A percentile compares a stretch with the other conserved stretches of the same genome.
Conservation (phyloP, 2,113 vertebrate species). For the Vidua chalybeata region DNA sequence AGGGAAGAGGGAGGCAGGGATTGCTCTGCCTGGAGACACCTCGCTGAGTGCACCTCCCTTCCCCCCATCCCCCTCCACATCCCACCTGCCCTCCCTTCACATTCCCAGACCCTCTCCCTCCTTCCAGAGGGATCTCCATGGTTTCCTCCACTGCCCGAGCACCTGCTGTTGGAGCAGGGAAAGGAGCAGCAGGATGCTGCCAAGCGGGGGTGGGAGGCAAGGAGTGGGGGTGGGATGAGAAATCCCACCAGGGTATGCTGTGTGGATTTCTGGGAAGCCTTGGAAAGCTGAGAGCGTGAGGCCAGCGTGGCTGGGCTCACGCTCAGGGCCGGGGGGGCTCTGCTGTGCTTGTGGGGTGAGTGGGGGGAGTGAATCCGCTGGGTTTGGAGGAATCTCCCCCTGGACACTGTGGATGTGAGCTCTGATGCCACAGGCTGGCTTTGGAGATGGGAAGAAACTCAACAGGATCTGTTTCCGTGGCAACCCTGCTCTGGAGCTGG, state of each 20-base stretch:
- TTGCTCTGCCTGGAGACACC: background rate
- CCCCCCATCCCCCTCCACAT: background rate
- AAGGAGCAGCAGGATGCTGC: background rate
- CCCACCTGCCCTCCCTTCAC: background rate
- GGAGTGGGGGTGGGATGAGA: background rate
- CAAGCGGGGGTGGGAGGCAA: no score
- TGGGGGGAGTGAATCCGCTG: accelerated
- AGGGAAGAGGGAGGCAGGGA: conserved; percentile 51
- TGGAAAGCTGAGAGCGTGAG: background rate
- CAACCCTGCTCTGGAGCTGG: background rate
- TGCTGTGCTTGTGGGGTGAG: background rate
- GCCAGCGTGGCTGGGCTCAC: accelerated
- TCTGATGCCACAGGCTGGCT: background rate
- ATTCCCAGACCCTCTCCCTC: background rate
- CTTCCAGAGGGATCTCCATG: background rate
- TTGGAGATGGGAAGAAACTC: background rate
- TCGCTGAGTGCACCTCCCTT: accelerated
- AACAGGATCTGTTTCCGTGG: background rate
- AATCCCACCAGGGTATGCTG: background rate
- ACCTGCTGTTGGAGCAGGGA: accelerated
- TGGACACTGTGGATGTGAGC: background rate
- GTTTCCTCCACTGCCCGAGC: background rate
- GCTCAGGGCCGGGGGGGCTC: background rate
- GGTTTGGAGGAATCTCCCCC: background rate
- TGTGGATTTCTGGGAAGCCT: background rate